Percentiles rank a stretch among this genome's conserved stretches.
phyloP scores from a whole-genome alignment of 2,113 vertebrate genomes.

The Hypanus sabinus region DNA sequence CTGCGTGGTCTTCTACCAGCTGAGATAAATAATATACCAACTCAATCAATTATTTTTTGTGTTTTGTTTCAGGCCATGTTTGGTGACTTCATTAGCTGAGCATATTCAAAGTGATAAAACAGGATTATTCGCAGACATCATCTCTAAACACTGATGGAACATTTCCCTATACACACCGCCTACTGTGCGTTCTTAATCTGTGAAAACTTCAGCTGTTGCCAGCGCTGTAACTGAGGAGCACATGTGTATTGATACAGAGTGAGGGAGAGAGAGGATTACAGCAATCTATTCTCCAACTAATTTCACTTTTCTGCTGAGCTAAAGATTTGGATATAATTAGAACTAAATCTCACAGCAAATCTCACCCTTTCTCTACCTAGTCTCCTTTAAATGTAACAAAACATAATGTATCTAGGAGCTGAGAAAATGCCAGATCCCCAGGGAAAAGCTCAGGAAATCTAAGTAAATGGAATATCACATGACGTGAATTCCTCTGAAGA shows the following conservation, averaged over 20 bases:
- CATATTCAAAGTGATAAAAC: not conserved
- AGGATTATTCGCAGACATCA: not conserved
- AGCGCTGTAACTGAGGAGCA: not conserved
- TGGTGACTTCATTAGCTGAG: not conserved
- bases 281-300: not conserved
- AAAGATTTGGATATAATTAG: not conserved
- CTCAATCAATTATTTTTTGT: not conserved
- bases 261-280: not conserved
- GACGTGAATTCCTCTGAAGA: not conserved
- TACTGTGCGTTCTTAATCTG: not conserved
- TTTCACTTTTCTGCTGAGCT: not conserved
- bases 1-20: not conserved
- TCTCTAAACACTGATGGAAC: not conserved
- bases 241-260: not conserved
- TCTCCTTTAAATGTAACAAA: slow-evolving; percentile 5
- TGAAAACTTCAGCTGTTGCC: not conserved
- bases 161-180: not conserved
- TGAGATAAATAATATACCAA: not conserved
- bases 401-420: not conserved
- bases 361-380: not conserved
- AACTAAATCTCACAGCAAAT: not conserved
- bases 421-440: not conserved
- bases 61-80: not conserved
- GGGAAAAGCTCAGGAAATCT: not conserved
- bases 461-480: slow-evolving; percentile 11